Conservation (phyloP, 1,140 invertebrate genomes). For the Cotesia chilonis region DNA sequence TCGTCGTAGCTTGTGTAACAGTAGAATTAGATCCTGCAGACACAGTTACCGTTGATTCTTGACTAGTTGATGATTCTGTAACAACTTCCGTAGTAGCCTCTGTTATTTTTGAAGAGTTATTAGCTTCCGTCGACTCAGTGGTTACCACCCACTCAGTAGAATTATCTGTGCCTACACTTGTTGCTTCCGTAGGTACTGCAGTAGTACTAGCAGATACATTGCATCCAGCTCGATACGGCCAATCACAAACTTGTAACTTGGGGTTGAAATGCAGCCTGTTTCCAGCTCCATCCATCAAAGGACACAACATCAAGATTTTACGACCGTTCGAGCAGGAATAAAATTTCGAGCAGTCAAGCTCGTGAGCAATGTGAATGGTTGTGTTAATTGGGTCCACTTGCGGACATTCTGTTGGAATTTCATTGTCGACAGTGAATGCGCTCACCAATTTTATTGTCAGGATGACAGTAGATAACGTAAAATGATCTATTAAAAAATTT, state of each 20-base stretch:
- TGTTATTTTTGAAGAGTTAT: no score
- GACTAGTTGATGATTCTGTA: neutral
- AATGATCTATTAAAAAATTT: neutral
- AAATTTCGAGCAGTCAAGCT: slow-evolving; percentile 65
- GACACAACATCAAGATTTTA: slow-evolving; percentile 64
- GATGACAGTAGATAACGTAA: neutral
- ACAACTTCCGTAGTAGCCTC: neutral
- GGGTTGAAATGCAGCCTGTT: slow-evolving; percentile 65
- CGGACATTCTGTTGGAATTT: slow-evolving; percentile 40
- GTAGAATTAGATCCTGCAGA: neutral
- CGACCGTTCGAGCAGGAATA: slow-evolving; percentile 65
- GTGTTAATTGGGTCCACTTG: slow-evolving; percentile 11
- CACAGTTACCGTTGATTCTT: neutral
- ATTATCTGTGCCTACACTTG: neutral
- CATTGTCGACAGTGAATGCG: neutral
- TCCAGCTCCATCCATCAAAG: slow-evolving; percentile 36
- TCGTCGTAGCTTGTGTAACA: neutral
- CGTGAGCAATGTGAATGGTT: slow-evolving; percentile 59
- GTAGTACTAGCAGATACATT: neutral
- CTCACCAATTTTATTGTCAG: neutral
- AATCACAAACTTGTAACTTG: slow-evolving; percentile 57
- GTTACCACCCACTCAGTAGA: no score
- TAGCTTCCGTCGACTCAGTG: neutral
- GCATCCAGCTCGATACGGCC: slow-evolving; percentile 38
- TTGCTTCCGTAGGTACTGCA: neutral